These are phyloP conservation scores for Littorina saxatilis DNA, from an alignment of 1,140 invertebrate genomes.

Conservation along the genomic window DNA sequence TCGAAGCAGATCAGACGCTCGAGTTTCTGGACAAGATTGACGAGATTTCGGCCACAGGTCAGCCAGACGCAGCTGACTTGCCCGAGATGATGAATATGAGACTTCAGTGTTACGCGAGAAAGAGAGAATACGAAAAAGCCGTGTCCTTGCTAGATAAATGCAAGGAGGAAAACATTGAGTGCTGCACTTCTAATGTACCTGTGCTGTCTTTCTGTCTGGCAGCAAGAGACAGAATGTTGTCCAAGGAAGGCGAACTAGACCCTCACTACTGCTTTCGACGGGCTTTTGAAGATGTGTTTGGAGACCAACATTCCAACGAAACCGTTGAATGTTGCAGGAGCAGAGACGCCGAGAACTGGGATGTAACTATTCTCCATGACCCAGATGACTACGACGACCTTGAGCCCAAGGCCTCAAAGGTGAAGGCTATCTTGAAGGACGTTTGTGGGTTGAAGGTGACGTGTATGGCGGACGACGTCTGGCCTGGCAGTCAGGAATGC, in stretches of 20 bases:
- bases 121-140: too few species aligned
- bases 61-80: too few species aligned
- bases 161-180: too few species aligned
- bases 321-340: not conserved
- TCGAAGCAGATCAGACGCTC: not conserved
- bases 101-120: too few species aligned
- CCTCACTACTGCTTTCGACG: not conserved
- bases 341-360: not conserved
- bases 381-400: slow-evolving; percentile 2
- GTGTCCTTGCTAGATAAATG: too few species aligned
- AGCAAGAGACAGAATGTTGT: not conserved
- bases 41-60: too few species aligned
- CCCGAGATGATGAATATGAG: too few species aligned
- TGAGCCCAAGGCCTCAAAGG: not conserved
- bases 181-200: too few species aligned
- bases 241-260: not conserved
- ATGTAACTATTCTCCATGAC: slow-evolving; percentile 17
- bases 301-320: not conserved
- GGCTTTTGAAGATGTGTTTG: not conserved
- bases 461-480: slow-evolving; percentile 8
- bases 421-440: not conserved
- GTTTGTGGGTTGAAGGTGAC: slow-evolving; percentile 1
- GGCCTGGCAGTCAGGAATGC: not conserved
- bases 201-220: not conserved
- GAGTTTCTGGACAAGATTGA: too few species aligned